Evolutionary conservation across 1,140 invertebrate genomes (phyloP), one percentile per base, ranked within the genome.

Genomic region (Nephotettix cincticeps): DNA sequence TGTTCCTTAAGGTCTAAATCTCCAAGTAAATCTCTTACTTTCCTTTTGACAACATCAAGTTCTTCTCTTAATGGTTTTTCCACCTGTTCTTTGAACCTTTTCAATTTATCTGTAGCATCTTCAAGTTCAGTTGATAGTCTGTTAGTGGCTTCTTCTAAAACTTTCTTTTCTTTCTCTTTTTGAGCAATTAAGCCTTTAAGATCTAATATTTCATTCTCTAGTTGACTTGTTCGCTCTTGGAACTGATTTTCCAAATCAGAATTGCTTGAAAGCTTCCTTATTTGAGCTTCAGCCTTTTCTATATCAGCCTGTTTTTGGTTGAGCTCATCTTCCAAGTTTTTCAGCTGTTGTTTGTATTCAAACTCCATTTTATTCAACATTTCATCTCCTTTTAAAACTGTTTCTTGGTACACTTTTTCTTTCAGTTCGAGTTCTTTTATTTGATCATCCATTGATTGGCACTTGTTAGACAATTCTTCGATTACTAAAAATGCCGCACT

Each of bases 361-460:
- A 83, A 83, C 74, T 91, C 89, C 80, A 91, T 84, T 47, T 89
- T 87, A 0, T 87, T 86, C 85, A 91, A 90, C 78, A 92, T 87
- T 54, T 89, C 85, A 66, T 91, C 91, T 0, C 90, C 90, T 69
- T 90, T 85, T 73, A 89, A 87, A 73, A 93, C 80, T 65, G 91
- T 92, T 75, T 89, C 88, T 76, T 90, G 83, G 73, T 91, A 91
- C 0, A 89, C 86, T 3, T 84, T 82, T 76, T 91, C 89, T 64
- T 78, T 78, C 13, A 76, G 36, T 71, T 80, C 77, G 6, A 79
- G 71, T 45, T 78, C 78, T 67, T 76, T 77, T 1, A 80, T 78
- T 64, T 71, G 72, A 32, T 74, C 75, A 19, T 77, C 72, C 32
- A 76, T 72, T n/a, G 76, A 74, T 17, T 73, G 70, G 45, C 75